Evolutionary conservation across 2,113 vertebrate genomes (phyloP).

Genomic region (Myanophis thanlyinensis): DNA sequence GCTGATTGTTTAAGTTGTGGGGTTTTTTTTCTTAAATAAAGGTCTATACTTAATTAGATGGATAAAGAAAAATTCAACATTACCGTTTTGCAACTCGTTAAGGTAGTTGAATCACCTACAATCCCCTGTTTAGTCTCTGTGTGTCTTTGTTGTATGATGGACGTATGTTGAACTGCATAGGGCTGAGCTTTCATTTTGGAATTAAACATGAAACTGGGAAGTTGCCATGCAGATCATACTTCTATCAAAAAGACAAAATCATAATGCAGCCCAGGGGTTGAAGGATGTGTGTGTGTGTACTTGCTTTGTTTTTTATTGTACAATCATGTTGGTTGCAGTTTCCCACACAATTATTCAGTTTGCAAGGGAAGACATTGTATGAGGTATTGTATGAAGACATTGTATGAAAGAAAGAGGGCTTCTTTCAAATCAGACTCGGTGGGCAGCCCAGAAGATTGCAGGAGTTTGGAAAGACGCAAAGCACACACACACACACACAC

Average conservation of each 20-base stretch:
- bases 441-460: neutral
- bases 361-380: neutral
- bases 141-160: neutral
- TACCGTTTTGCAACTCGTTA: neutral
- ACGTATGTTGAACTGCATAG: neutral
- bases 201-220: neutral
- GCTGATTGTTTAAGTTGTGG: neutral
- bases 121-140: neutral
- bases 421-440: neutral
- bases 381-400: neutral
- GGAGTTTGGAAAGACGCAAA: neutral
- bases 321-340: neutral
- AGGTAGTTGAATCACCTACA: neutral
- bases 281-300: neutral
- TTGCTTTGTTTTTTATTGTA: neutral
- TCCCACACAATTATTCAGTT: neutral
- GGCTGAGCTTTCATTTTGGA: neutral
- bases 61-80: neutral
- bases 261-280: neutral
- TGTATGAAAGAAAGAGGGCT: neutral
- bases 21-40: neutral
- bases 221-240: neutral
- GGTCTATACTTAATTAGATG: constrained; percentile 13
- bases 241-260: neutral
- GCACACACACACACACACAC: neutral